phyloP scores from a whole-genome alignment of 2,888 invertebrate species.

The Apamea anceps region DNA sequence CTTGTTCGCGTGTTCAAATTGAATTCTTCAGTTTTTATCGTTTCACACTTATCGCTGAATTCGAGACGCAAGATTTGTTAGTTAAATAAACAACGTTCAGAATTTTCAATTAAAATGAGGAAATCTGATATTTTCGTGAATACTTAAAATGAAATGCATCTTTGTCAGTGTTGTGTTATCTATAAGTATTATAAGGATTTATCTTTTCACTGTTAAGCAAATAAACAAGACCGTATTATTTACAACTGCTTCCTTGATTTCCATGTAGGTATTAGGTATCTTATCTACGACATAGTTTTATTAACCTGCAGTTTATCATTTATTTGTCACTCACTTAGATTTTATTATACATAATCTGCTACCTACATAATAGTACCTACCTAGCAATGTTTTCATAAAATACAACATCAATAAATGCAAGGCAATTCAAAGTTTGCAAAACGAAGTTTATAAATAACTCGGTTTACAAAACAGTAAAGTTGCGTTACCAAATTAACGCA shows the following conservation, averaged over 20 bases:
- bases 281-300: constrained; percentile 40
- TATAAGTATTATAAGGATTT: background rate
- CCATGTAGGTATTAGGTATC: constrained; percentile 19
- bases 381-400: background rate
- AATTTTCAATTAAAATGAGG: constrained; percentile 17
- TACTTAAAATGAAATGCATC: background rate
- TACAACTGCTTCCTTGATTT: constrained; percentile 32
- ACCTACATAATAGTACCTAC: background rate
- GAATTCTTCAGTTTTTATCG: constrained; percentile 57
- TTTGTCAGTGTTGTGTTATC: background rate
- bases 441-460: background rate
- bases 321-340: constrained; percentile 17
- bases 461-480: constrained; percentile 22
- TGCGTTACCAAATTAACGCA: constrained; percentile 9
- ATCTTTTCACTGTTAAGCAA: constrained; percentile 16
- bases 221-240: constrained; percentile 8
- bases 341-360: constrained; percentile 11
- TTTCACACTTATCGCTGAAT: constrained; percentile 62
- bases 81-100: constrained; percentile 45
- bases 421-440: constrained; percentile 13
- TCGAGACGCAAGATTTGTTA: constrained; percentile 58
- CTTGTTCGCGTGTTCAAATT: constrained; percentile 49
- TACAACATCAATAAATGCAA: constrained; percentile 7
- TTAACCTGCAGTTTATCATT: constrained; percentile 31
- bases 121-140: background rate